Percentiles rank a stretch among this genome's conserved stretches.
phyloP scores from a whole-genome alignment of 2,797 vertebrate species.

The Gymnothorax javanicus region DNA sequence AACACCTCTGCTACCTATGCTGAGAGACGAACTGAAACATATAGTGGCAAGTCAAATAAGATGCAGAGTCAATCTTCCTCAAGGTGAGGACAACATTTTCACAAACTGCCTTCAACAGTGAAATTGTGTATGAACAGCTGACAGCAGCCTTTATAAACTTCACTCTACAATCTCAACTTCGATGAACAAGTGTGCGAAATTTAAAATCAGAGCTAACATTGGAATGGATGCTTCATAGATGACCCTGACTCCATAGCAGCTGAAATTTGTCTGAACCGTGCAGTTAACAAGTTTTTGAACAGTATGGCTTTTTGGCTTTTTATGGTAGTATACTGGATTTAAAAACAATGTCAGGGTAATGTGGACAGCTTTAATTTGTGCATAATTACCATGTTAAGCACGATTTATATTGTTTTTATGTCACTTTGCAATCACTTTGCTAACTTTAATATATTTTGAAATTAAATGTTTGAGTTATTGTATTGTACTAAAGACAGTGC shows the following conservation, averaged over 20 bases:
- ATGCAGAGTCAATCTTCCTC: neutral
- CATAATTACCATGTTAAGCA: no score
- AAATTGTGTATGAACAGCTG: neutral
- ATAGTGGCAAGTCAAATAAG: neutral
- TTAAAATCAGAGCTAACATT: neutral
- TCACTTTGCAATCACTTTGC: no score
- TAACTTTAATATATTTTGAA: neutral
- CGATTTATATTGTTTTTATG: no score
- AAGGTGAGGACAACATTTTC: neutral
- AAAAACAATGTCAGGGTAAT: no score
- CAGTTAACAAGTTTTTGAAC: no score
- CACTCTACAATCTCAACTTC: neutral
- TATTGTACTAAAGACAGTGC: neutral
- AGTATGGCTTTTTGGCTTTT: no score
- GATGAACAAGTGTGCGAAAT: neutral
- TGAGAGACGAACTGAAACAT: neutral
- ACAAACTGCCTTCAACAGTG: neutral
- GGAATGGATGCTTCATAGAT: neutral
- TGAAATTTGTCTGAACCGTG: no score
- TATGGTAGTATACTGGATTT: no score
- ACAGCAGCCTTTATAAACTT: neutral
- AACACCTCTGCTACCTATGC: neutral
- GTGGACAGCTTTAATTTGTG: no score
- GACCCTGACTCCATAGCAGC: neutral
- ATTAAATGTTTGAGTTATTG: neutral